phyloP scores from a whole-genome alignment of 2,797 vertebrate genomes.

The Lemur catta region DNA sequence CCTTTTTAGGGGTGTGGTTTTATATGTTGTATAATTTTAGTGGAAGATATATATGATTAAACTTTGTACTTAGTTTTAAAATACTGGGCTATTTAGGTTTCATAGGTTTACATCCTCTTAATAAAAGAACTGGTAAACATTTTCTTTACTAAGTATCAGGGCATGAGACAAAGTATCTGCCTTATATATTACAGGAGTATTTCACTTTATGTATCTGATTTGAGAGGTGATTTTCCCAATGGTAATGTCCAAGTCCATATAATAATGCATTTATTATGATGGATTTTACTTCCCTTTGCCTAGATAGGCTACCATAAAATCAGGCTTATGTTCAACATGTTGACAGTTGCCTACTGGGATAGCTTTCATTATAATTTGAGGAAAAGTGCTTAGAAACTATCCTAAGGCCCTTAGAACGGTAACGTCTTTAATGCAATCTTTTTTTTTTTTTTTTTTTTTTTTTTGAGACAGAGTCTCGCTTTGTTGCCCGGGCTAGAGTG shows the following conservation, averaged over 20 bases:
- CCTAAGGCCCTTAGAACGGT: not conserved
- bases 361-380: not conserved
- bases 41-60: not conserved
- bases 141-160: constrained; percentile 1
- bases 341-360: not conserved
- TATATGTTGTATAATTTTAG: not conserved
- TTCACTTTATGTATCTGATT: not conserved
- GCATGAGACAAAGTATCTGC: not conserved
- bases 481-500: too few species aligned
- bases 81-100: not conserved
- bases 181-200: not conserved
- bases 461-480: too few species aligned
- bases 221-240: not conserved
- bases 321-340: not conserved
- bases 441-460: too few species aligned
- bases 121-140: not conserved
- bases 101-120: not conserved
- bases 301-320: not conserved
- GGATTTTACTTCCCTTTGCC: not conserved
- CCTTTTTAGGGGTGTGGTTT: not conserved
- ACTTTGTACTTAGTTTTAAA: constrained; percentile 24
- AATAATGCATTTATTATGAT: not conserved
- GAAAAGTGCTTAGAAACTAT: not conserved
- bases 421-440: not conserved
- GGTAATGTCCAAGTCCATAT: not conserved